Percentiles rank a stretch among this genome's conserved stretches.
These are phyloP conservation scores for Xanthorhoe designata DNA, from an alignment of 2,888 invertebrate species.

Conservation along the genomic window DNA sequence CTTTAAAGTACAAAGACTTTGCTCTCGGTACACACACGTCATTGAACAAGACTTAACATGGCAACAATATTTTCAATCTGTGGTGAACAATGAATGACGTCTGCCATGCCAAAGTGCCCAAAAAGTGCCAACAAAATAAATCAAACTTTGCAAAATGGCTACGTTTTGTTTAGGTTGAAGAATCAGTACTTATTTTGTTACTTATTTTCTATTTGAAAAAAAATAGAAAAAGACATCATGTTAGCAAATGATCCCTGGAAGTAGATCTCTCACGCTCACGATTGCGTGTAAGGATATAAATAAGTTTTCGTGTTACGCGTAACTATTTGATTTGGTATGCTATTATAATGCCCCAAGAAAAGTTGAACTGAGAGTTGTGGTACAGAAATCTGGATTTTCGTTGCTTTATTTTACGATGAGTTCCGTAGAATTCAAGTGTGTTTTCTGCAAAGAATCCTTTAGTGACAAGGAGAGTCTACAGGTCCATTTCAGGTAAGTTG, in stretches of 20 bases:
- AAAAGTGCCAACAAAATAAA: slow-evolving; percentile 17
- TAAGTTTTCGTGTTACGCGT: not conserved
- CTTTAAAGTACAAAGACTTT: no score
- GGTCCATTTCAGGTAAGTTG: slow-evolving; percentile 86
- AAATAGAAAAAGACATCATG: no score
- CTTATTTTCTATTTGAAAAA: no score
- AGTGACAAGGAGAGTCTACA: slow-evolving; percentile 85
- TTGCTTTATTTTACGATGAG: slow-evolving; percentile 54
- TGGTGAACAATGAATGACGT: not conserved
- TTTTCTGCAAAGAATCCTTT: slow-evolving; percentile 85
- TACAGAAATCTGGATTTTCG: slow-evolving; percentile 11
- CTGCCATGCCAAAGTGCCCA: no score
- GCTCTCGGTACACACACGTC: no score
- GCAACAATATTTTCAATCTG: slow-evolving; percentile 1
- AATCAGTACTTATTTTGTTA: not conserved
- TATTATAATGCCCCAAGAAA: not conserved
- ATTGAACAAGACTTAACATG: not conserved
- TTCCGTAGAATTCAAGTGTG: slow-evolving; percentile 77
- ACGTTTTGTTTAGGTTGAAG: slow-evolving; percentile 40
- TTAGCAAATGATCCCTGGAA: not conserved
- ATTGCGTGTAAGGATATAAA: no score
- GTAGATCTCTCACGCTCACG: not conserved
- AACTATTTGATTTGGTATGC: not conserved
- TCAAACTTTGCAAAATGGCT: slow-evolving; percentile 40
- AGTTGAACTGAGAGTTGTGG: not conserved